A percentile compares a stretch with the other conserved stretches of the same genome.
Conservation (phyloP, 2,888 invertebrate species). For the Cheilosia variabilis region DNA sequence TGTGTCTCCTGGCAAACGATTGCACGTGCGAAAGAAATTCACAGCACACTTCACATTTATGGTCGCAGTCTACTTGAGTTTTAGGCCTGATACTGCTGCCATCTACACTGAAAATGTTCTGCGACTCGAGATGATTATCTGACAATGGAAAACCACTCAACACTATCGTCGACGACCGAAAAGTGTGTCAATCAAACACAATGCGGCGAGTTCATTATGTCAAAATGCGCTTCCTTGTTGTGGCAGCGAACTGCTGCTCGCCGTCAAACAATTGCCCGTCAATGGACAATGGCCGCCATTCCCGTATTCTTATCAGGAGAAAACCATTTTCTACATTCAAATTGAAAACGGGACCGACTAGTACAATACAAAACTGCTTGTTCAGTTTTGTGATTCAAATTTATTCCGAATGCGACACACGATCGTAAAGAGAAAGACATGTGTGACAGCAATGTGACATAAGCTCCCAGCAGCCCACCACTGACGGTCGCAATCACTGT, state of each 20-base stretch:
- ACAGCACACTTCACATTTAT: neutral
- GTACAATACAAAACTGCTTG: neutral
- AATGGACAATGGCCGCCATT: constrained; percentile 39
- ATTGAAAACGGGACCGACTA: constrained; percentile 57
- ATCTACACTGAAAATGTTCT: neutral
- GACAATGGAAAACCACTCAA: constrained; percentile 17
- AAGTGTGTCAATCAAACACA: constrained; percentile 50
- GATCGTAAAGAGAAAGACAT: constrained; percentile 45
- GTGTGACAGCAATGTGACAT: constrained; percentile 66
- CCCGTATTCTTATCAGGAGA: constrained; percentile 52
- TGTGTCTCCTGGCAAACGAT: neutral
- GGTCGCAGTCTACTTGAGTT: neutral
- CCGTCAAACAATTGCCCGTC: constrained; percentile 41
- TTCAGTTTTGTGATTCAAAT: constrained; percentile 61
- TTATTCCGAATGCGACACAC: constrained; percentile 63
- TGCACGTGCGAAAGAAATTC: neutral
- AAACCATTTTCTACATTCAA: constrained; percentile 55
- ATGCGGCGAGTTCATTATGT: constrained; percentile 52
- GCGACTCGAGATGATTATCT: constrained; percentile 5
- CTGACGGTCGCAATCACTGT: constrained; percentile 18
- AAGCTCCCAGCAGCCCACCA: constrained; percentile 41
- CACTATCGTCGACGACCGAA: constrained; percentile 22
- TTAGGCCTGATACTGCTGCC: too few relatives aligned
- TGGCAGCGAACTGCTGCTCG: neutral
- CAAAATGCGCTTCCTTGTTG: constrained; percentile 47